phyloP scores from a whole-genome alignment of 2,113 vertebrate species.

The Hoplias malabaricus region DNA sequence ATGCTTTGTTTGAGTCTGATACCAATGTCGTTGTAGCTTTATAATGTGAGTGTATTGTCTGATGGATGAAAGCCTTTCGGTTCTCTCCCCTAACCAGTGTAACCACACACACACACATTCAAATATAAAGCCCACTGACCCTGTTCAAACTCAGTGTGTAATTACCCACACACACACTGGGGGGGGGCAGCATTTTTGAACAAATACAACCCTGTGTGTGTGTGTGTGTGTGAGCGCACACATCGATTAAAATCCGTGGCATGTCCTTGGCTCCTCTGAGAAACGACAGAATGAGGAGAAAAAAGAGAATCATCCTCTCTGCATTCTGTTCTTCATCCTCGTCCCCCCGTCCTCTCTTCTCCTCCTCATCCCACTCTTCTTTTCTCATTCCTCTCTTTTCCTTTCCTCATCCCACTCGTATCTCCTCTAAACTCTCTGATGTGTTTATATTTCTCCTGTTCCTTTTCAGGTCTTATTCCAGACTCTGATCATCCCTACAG shows the following conservation, averaged over 20 bases:
- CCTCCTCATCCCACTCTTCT: too few relatives aligned
- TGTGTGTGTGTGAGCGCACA: too few relatives aligned
- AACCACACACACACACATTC: neutral
- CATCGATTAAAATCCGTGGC: neutral
- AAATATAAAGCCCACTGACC: neutral
- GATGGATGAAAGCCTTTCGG: conserved; percentile 55
- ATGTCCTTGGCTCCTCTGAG: neutral
- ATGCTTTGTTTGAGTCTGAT: too few relatives aligned
- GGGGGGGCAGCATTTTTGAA: neutral
- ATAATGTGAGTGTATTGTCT: conserved; percentile 25
- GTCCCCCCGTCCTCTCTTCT: neutral
- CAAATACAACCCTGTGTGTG: too few relatives aligned
- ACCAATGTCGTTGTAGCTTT: neutral
- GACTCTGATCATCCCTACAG: conserved; percentile 86
- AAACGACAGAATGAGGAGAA: neutral
- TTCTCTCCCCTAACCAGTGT: conserved; percentile 47
- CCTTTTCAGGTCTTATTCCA: conserved; percentile 79
- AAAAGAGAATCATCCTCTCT: neutral
- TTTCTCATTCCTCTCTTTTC: too few relatives aligned
- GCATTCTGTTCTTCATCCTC: neutral
- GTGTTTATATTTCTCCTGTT: conserved; percentile 33
- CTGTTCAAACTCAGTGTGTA: neutral
- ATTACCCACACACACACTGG: neutral
- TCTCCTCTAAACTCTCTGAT: neutral
- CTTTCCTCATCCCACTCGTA: too few relatives aligned